Conservation (phyloP, 1,140 invertebrate genomes). For the Latrodectus geometricus region DNA sequence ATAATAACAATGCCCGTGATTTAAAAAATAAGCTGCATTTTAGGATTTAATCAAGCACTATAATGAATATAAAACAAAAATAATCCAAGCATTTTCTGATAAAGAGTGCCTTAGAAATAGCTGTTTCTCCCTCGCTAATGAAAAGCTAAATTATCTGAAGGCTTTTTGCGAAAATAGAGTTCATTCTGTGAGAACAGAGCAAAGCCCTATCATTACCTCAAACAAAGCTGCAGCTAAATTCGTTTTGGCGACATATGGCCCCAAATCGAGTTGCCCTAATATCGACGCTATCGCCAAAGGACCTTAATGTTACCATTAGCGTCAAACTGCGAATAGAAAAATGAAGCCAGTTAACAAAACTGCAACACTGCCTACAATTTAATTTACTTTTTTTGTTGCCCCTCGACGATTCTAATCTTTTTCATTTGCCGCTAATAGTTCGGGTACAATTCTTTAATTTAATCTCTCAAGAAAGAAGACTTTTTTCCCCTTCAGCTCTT, state of each 20-base stretch:
- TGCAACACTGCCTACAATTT: conserved; percentile 45
- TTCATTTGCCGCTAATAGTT: conserved; percentile 57
- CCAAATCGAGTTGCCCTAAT: conserved; percentile 53
- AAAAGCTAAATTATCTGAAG: conserved; percentile 43
- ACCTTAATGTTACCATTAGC: conserved; percentile 52
- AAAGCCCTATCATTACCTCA: conserved; percentile 49
- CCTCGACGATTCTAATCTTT: conserved; percentile 47
- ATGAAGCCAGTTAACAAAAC: conserved; percentile 53
- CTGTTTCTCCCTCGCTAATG: conserved; percentile 19
- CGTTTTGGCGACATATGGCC: conserved; percentile 58
- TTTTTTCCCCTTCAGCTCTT: conserved; percentile 6
- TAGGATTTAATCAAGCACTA: too few relatives aligned
- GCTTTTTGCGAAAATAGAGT: conserved; percentile 42
- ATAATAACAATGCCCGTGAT: too few relatives aligned
- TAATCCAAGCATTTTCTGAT: too few relatives aligned
- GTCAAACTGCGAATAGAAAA: conserved; percentile 54
- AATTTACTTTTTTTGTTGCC: conserved; percentile 16
- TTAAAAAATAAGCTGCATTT: too few relatives aligned
- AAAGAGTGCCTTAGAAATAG: neutral
- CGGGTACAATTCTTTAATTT: conserved; percentile 49
- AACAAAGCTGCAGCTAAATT: conserved; percentile 47
- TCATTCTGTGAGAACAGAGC: conserved; percentile 10
- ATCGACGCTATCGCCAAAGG: conserved; percentile 46
- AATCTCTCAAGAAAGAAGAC: conserved; percentile 11
- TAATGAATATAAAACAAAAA: too few relatives aligned